A percentile compares a stretch with the other conserved stretches of the same genome.
Evolutionary conservation across 1,140 invertebrate species (phyloP).

Genomic region (Holcopasites calliopsidis): DNA sequence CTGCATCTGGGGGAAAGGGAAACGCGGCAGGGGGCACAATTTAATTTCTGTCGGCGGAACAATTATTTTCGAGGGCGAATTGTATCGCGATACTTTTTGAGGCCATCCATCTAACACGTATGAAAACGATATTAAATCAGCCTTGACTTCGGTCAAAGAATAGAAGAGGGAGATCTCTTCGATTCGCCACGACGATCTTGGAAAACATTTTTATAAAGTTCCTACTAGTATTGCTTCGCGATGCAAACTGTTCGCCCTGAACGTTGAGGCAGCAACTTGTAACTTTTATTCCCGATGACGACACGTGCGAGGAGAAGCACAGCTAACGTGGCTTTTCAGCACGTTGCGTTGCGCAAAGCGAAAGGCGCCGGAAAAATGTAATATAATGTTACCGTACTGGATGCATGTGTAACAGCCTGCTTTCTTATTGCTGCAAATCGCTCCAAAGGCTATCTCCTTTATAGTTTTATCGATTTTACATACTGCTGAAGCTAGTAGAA

Average conservation of each 20-base stretch:
- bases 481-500: not conserved
- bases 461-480: not conserved
- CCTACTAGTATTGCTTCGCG: too few species aligned
- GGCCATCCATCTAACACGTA: not conserved
- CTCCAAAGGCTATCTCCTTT: not conserved
- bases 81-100: conserved; percentile 1
- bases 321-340: not conserved
- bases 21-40: not conserved
- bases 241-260: not conserved
- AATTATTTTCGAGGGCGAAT: not conserved
- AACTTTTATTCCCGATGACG: not conserved
- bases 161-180: too few species aligned
- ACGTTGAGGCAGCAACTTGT: not conserved
- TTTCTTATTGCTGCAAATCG: not conserved
- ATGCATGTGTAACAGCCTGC: conserved; percentile 7
- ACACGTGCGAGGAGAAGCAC: not conserved
- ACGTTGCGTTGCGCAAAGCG: not conserved
- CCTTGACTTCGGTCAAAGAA: too few species aligned
- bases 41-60: conserved; percentile 12
- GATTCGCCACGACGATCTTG: too few species aligned
- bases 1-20: not conserved
- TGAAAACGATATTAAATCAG: not conserved
- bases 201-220: too few species aligned
- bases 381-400: not conserved
- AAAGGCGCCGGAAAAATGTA: conserved; percentile 17